phyloP scores from a whole-genome alignment of 1,140 invertebrate species.

The Elysia chlorotica region DNA sequence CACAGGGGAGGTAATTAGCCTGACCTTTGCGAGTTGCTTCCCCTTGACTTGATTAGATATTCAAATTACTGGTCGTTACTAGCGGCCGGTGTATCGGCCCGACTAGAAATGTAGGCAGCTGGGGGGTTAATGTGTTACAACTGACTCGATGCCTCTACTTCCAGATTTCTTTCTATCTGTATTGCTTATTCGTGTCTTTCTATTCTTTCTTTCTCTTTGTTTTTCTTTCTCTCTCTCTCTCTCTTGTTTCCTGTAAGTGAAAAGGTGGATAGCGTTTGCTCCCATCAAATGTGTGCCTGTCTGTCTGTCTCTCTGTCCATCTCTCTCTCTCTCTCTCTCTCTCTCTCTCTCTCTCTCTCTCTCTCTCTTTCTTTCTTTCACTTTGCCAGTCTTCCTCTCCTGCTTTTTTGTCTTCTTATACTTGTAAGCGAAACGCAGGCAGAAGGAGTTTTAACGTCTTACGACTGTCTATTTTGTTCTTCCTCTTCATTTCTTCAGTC shows the following conservation, averaged over 20 bases:
- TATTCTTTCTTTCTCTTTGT: constrained; percentile 8
- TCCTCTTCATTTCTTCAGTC: no score
- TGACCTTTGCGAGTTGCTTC: no score
- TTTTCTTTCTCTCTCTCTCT: constrained; percentile 1
- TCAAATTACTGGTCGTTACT: no score
- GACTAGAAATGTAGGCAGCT: no score
- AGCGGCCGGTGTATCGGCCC: no score
- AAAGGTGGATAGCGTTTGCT: neutral
- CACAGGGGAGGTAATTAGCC: no score
- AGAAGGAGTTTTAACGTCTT: no score
- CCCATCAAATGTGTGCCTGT: neutral
- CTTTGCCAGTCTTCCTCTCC: neutral
- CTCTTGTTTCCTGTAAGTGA: neutral
- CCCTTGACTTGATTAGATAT: no score
- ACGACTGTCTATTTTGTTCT: no score
- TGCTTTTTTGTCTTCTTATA: no score
- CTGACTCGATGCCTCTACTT: neutral
- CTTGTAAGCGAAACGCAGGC: no score
- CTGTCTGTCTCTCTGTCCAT: constrained; percentile 4
- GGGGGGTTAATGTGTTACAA: no score
- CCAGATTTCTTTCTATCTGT: neutral
- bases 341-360: neutral
- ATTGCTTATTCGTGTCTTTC: neutral
- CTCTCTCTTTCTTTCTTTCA: neutral
- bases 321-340: constrained; percentile 1